phyloP scores from a whole-genome alignment of 2,113 vertebrate species.

The Alouatta palliata region DNA sequence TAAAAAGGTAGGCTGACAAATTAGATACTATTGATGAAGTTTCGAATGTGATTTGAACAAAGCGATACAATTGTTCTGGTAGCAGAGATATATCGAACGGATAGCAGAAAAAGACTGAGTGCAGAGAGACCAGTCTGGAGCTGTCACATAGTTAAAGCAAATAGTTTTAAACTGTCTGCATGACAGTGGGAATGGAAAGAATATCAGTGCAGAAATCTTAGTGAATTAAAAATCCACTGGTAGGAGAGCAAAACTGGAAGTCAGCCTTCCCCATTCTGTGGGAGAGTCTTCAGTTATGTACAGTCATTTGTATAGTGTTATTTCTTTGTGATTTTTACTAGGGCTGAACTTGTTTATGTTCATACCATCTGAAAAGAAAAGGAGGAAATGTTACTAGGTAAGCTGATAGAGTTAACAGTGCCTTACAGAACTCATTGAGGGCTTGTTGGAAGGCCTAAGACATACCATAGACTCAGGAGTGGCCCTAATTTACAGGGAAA shows the following conservation, averaged over 20 bases:
- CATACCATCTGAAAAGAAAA: not conserved
- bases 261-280: not conserved
- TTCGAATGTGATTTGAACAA: not conserved
- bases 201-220: not conserved
- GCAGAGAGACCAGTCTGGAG: not conserved
- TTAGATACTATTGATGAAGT: not conserved
- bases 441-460: not conserved
- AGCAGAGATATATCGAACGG: not conserved
- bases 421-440: not conserved
- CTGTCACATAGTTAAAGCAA: not conserved
- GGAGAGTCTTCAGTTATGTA: not conserved
- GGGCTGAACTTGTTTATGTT: not conserved
- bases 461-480: not conserved
- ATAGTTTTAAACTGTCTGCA: not conserved
- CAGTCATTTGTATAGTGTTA: not conserved
- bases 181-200: not conserved
- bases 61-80: not conserved
- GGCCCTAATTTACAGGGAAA: not conserved
- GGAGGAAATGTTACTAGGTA: not conserved
- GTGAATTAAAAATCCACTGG: not conserved
- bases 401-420: not conserved
- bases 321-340: not conserved
- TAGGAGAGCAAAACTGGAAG: not conserved
- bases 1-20: not conserved
- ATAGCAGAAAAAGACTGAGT: not conserved